Evolutionary conservation across 2,797 vertebrate species (phyloP).

Genomic region (Muscicapa comitata): DNA sequence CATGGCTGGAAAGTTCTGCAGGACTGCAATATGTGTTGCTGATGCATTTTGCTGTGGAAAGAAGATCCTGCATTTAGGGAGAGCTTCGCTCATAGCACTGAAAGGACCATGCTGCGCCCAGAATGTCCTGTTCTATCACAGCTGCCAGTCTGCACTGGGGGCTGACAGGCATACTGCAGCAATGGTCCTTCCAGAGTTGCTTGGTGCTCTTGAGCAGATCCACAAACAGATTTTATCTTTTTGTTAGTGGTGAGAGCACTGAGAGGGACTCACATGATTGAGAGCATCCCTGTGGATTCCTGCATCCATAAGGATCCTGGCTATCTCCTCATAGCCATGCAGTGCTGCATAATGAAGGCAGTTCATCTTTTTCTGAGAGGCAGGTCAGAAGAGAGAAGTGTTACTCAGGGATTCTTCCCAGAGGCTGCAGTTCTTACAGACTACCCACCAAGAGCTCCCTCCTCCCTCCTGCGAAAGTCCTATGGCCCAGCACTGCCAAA

Average conservation of each 20-base stretch:
- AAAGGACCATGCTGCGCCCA: background rate
- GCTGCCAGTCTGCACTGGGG: background rate
- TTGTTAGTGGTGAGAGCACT: background rate
- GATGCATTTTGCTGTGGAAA: constrained; percentile 78
- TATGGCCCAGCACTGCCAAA: background rate
- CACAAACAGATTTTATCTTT: background rate
- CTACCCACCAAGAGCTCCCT: background rate
- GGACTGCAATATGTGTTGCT: constrained; percentile 78
- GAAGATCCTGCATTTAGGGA: background rate
- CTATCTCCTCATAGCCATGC: constrained; percentile 73
- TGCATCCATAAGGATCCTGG: constrained; percentile 76
- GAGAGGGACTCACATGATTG: constrained; percentile 76
- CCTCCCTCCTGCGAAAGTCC: background rate
- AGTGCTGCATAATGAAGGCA: constrained; percentile 84
- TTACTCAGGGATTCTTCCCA: background rate
- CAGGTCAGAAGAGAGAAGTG: background rate
- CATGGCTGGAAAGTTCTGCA: constrained; percentile 77
- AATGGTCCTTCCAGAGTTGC: background rate
- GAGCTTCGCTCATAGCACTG: background rate
- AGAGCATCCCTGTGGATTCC: constrained; percentile 75
- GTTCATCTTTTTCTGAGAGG: constrained; percentile 80
- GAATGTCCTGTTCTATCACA: background rate
- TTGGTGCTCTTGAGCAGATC: background rate
- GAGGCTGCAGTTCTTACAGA: background rate
- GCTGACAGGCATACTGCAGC: background rate